A percentile compares a stretch with the other conserved stretches of the same genome.
phyloP scores from a whole-genome alignment of 2,797 vertebrate species.

The Sebastes baramenuke region DNA sequence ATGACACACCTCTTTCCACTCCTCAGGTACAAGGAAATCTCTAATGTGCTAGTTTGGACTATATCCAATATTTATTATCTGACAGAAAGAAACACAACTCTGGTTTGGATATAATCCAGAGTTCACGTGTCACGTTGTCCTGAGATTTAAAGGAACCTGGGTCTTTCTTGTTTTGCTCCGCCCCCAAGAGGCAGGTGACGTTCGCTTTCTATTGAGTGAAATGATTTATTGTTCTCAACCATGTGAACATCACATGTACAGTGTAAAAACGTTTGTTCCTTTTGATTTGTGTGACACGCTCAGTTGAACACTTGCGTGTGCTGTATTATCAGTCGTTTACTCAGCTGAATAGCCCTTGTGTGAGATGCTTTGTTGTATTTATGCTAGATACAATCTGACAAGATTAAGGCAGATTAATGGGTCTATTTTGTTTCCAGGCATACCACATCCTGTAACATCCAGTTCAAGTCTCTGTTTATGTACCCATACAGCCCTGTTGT shows the following conservation, averaged over 20 bases:
- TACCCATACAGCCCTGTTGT: background rate
- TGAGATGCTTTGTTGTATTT: background rate
- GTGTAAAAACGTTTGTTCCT: background rate
- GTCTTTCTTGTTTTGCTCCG: background rate
- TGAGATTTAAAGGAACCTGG: background rate
- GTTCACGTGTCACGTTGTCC: background rate
- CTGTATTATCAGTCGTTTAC: constrained; percentile 5
- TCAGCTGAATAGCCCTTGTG: constrained; percentile 1
- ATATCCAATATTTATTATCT: background rate
- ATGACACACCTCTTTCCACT: background rate
- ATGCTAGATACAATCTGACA: constrained; percentile 12
- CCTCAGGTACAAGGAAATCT: background rate
- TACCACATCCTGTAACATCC: background rate
- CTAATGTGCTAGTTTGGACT: background rate
- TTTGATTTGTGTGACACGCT: constrained; percentile 6
- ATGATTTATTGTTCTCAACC: background rate
- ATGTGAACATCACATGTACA: background rate
- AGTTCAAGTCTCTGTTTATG: background rate
- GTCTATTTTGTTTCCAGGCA: background rate
- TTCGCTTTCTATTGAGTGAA: background rate
- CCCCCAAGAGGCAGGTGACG: background rate
- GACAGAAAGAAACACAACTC: background rate
- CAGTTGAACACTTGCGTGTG: constrained; percentile 20
- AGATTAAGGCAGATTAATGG: background rate
- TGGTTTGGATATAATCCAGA: too few species aligned